Conservation (phyloP, 1,140 invertebrate genomes). For the Lordiphosa clarofinis region DNA sequence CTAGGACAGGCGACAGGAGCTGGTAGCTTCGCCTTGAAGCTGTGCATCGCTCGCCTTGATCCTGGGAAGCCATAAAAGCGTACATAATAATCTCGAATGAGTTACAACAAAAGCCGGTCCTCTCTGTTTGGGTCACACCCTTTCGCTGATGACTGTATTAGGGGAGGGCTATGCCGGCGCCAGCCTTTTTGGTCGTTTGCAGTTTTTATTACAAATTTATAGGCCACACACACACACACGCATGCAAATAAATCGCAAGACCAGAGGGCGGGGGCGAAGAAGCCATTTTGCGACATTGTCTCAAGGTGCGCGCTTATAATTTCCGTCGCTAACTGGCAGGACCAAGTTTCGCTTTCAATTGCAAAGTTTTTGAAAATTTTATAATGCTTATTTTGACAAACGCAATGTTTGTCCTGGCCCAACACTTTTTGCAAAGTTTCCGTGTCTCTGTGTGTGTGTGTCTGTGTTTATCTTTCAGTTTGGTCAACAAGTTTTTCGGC, state of each 20-base stretch:
- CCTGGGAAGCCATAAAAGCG: slow-evolving; percentile 72
- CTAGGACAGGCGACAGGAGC: slow-evolving; percentile 36
- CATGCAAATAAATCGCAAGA: slow-evolving; percentile 73
- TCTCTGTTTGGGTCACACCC: slow-evolving; percentile 25
- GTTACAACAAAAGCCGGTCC: slow-evolving; percentile 65
- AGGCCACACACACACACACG: slow-evolving; percentile 38
- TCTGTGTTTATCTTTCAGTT: slow-evolving; percentile 69
- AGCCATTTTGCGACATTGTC: slow-evolving; percentile 6
- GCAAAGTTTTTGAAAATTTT: slow-evolving; percentile 66
- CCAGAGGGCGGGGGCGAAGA: slow-evolving; percentile 5
- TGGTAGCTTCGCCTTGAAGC: slow-evolving; percentile 20
- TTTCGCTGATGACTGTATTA: slow-evolving; percentile 68
- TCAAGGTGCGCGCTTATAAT: slow-evolving; percentile 35
- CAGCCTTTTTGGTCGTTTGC: slow-evolving; percentile 66
- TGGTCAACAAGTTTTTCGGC: slow-evolving; percentile 70
- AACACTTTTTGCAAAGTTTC: slow-evolving; percentile 65
- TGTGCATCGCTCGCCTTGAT: slow-evolving; percentile 43
- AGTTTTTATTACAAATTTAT: slow-evolving; percentile 79
- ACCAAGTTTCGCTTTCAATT: slow-evolving; percentile 51
- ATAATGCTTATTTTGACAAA: slow-evolving; percentile 69
- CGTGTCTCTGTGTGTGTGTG: slow-evolving; percentile 25
- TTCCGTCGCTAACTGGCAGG: slow-evolving; percentile 1
- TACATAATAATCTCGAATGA: slow-evolving; percentile 79
- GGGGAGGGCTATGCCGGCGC: slow-evolving; percentile 33
- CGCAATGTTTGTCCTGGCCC: slow-evolving; percentile 48